A percentile compares a stretch with the other conserved stretches of the same genome.
phyloP scores from a whole-genome alignment of 1,140 invertebrate genomes.

The Drosophila novamexicana region DNA sequence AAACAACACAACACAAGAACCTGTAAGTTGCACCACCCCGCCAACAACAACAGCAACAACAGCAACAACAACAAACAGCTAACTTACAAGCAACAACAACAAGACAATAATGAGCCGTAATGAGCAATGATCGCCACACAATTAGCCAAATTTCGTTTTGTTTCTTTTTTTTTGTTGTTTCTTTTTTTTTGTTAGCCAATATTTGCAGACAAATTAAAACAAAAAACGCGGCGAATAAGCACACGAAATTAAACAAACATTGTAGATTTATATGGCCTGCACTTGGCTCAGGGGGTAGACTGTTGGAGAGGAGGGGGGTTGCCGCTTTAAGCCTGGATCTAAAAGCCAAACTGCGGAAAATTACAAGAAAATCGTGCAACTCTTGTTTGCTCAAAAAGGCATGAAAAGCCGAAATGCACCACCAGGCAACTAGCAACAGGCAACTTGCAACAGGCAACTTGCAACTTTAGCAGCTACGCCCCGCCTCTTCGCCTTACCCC shows the following conservation, averaged over 20 bases:
- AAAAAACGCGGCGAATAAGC: constrained; percentile 56
- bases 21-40: constrained; percentile 58
- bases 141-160: constrained; percentile 72
- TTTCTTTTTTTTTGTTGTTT: constrained; percentile 5
- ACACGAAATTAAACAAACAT: constrained; percentile 81
- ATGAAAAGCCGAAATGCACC: constrained; percentile 58
- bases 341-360: constrained; percentile 72
- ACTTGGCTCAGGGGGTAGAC: constrained; percentile 16
- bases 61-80: constrained; percentile 26
- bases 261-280: constrained; percentile 67
- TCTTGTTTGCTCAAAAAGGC: constrained; percentile 71
- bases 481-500: constrained; percentile 6
- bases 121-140: constrained; percentile 79
- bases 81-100: constrained; percentile 39
- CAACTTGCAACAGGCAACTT: constrained; percentile 3
- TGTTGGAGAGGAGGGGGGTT: background rate
- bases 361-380: constrained; percentile 81
- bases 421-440: constrained; percentile 14
- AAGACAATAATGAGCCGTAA: constrained; percentile 75
- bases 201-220: constrained; percentile 74
- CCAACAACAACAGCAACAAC: constrained; percentile 29
- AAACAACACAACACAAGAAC: constrained; percentile 68
- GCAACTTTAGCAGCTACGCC: background rate
- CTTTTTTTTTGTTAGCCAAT: constrained; percentile 38
- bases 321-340: constrained; percentile 11